Conservation (phyloP, 2,113 vertebrate genomes). For the Ceyx melanurus region DNA sequence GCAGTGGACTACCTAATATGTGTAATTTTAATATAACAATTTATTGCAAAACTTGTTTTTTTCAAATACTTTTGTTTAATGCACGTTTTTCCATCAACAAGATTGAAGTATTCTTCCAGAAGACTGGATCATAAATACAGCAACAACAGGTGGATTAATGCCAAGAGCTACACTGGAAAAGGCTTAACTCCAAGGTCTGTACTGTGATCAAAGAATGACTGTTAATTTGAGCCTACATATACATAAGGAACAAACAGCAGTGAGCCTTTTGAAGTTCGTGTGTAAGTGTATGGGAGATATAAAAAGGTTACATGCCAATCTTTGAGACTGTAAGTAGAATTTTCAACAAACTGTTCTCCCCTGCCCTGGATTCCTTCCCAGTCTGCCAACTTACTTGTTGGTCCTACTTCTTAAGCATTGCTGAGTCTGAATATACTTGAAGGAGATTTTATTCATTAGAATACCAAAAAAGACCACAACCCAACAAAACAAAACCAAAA, state of each 20-base stretch:
- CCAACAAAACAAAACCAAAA: not conserved
- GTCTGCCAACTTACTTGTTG: not conserved
- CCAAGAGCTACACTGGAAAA: not conserved
- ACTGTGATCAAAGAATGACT: not conserved
- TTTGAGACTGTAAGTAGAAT: not conserved
- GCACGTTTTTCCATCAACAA: not conserved
- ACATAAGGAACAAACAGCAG: not conserved
- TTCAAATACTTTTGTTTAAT: not conserved
- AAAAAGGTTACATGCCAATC: not conserved
- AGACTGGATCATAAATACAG: not conserved
- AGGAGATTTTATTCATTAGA: not conserved
- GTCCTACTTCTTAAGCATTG: not conserved
- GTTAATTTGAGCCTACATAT: not conserved
- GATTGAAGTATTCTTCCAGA: not conserved
- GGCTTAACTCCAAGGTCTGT: not conserved
- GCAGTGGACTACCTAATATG: not conserved
- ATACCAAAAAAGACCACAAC: not conserved
- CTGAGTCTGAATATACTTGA: not conserved
- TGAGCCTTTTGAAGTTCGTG: not conserved
- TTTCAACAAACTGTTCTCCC: not conserved
- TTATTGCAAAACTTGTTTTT: not conserved
- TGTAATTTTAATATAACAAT: not conserved
- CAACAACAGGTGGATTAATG: not conserved
- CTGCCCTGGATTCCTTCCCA: not conserved
- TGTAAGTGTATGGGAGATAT: not conserved